Evolutionary conservation across 2,113 vertebrate species (phyloP).

Genomic region (Pachycephala philippinensis): DNA sequence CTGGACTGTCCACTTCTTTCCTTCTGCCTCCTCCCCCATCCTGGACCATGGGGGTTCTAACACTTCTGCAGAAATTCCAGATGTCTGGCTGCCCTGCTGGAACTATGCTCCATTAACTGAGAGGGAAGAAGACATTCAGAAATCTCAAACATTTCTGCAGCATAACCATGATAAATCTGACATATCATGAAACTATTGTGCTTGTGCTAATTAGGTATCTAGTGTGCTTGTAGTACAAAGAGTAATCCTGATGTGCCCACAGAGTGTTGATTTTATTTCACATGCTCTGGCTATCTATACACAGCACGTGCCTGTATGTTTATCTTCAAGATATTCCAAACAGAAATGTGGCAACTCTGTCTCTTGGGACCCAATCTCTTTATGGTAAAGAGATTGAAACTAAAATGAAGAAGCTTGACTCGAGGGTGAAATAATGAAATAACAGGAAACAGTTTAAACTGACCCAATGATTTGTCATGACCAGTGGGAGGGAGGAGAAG

Average conservation of each 20-base stretch:
- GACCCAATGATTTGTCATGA: neutral
- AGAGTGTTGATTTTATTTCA: neutral
- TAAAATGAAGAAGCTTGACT: neutral
- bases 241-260: neutral
- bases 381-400: neutral
- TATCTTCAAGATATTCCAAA: neutral
- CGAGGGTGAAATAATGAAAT: neutral
- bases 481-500: neutral
- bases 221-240: neutral
- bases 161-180: neutral
- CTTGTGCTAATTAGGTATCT: neutral
- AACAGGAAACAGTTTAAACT: neutral
- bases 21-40: neutral
- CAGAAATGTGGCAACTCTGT: neutral
- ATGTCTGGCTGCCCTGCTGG: neutral
- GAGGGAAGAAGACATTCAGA: neutral
- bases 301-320: neutral
- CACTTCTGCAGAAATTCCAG: neutral
- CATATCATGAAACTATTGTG: neutral
- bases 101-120: neutral
- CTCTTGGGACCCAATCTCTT: neutral
- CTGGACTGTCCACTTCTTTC: neutral
- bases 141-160: neutral
- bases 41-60: neutral
- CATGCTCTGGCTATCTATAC: neutral